phyloP scores from a whole-genome alignment of 2,888 invertebrate species.

The Bimastos eiseni region DNA sequence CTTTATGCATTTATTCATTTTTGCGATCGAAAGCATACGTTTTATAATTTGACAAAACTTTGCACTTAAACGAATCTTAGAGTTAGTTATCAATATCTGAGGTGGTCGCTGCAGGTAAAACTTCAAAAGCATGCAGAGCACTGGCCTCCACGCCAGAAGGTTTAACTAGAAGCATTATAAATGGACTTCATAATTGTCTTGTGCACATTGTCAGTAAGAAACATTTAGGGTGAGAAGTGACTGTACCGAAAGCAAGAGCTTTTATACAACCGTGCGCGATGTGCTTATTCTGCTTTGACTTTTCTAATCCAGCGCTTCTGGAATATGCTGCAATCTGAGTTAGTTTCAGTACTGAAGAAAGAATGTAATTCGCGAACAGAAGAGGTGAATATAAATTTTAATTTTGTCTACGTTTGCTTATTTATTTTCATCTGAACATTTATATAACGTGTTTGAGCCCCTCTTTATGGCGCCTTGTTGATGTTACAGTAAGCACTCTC shows the following conservation, averaged over 20 bases:
- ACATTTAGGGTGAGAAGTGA: background rate
- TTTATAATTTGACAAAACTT: background rate
- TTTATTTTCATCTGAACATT: background rate
- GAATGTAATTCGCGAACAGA: constrained; percentile 18
- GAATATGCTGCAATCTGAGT: constrained; percentile 14
- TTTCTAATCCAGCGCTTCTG: constrained; percentile 2
- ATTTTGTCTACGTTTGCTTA: background rate
- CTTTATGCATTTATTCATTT: background rate
- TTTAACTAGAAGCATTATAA: background rate
- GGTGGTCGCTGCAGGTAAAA: background rate
- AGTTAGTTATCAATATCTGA: background rate
- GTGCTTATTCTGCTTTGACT: background rate
- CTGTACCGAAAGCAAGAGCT: background rate
- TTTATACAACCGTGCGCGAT: background rate
- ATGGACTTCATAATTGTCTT: background rate
- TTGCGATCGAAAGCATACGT: background rate
- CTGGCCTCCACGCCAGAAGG: background rate
- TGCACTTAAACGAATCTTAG: background rate
- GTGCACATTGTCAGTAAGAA: background rate
- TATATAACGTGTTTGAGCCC: background rate
- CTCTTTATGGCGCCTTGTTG: no score
- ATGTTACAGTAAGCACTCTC: no score
- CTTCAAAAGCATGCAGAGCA: background rate
- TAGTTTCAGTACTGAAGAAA: constrained; percentile 20
- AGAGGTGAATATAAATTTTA: background rate